Percentiles rank a stretch among this genome's conserved stretches.
phyloP scores from a whole-genome alignment of 2,113 vertebrate genomes.

The Turnix velox region DNA sequence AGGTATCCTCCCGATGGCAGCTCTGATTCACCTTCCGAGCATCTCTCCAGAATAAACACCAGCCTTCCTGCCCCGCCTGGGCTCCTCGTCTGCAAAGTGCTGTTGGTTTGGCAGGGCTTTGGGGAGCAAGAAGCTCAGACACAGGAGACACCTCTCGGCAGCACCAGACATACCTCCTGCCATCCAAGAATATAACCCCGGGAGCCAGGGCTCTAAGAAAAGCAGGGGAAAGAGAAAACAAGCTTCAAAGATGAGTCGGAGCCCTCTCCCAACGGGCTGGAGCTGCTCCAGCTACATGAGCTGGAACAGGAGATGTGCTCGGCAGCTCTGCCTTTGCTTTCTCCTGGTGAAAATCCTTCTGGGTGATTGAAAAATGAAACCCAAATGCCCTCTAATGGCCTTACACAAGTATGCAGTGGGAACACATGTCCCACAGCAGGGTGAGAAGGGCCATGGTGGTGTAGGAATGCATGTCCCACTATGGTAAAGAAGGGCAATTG shows the following conservation, averaged over 20 bases:
- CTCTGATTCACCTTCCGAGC: neutral
- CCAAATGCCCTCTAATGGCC: conserved; percentile 56
- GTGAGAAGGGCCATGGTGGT: neutral
- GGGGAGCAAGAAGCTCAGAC: neutral
- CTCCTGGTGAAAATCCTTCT: neutral
- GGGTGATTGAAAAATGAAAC: neutral
- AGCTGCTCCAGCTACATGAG: neutral
- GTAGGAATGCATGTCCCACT: no score
- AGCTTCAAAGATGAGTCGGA: neutral
- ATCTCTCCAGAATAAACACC: neutral
- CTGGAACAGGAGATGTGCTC: neutral
- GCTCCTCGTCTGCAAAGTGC: neutral
- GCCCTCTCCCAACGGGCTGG: neutral
- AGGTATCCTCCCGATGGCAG: neutral
- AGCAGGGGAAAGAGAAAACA: neutral
- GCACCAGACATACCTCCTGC: neutral
- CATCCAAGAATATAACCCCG: neutral
- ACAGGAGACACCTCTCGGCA: neutral
- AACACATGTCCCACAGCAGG: fast-evolving
- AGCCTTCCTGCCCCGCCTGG: neutral
- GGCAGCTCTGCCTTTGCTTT: neutral
- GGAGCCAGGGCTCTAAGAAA: neutral
- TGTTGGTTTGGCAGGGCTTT: conserved; percentile 7
- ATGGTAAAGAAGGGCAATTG: no score
- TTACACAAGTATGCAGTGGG: neutral